A percentile compares a stretch with the other conserved stretches of the same genome.
phyloP scores from a whole-genome alignment of 2,797 vertebrate species.

The Parambassis ranga region DNA sequence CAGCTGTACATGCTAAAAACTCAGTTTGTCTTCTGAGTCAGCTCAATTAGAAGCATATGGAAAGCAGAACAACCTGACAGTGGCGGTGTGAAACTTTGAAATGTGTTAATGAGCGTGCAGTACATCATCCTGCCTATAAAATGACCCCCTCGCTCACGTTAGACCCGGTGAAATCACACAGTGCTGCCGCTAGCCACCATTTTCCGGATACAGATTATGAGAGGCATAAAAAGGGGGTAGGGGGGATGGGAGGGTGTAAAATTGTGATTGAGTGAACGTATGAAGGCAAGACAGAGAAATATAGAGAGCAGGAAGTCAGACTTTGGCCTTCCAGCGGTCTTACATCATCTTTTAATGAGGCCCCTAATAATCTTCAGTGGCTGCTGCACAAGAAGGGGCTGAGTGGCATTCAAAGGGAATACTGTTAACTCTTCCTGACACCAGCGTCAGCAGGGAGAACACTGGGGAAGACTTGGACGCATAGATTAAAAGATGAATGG shows the following conservation, averaged over 20 bases:
- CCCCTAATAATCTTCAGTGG: conserved; percentile 51
- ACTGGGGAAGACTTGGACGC: conserved; percentile 12
- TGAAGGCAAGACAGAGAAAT: conserved; percentile 7
- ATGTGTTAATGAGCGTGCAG: background rate
- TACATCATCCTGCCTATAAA: conserved; percentile 1
- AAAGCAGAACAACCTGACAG: background rate
- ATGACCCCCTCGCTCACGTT: background rate
- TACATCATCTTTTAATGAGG: conserved; percentile 69
- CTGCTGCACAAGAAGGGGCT: conserved; percentile 23
- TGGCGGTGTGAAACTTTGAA: conserved; percentile 4
- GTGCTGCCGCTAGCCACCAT: background rate
- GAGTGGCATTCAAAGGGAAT: conserved; percentile 58
- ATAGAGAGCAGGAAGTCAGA: conserved; percentile 15
- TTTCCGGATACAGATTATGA: conserved; percentile 11
- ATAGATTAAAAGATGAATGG: conserved; percentile 40
- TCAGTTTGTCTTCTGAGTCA: background rate
- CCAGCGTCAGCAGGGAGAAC: conserved; percentile 11
- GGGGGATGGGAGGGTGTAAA: background rate
- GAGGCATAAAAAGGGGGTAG: conserved; percentile 5
- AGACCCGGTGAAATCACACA: conserved; percentile 15
- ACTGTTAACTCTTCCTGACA: conserved; percentile 51
- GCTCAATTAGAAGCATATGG: background rate
- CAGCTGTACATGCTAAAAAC: background rate
- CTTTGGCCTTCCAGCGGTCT: conserved; percentile 45
- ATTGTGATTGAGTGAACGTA: conserved; percentile 20